Percentiles rank a stretch among this genome's conserved stretches.
These are phyloP conservation scores for Drosophila basisetae DNA, from an alignment of 2,888 invertebrate species.

Conservation along the genomic window DNA sequence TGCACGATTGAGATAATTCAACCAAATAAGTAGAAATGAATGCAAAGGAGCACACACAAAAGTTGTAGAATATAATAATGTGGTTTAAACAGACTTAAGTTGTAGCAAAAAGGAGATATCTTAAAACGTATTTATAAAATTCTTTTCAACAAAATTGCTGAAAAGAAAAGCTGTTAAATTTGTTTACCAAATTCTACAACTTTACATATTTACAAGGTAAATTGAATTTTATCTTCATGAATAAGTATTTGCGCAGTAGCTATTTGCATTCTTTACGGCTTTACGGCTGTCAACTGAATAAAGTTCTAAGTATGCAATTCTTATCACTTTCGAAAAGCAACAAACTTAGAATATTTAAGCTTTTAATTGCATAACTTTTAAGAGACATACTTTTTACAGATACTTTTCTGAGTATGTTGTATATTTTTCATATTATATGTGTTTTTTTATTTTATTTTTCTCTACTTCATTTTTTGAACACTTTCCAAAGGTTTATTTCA, in stretches of 20 bases:
- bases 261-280: background rate
- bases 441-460: background rate
- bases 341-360: constrained; percentile 34
- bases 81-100: background rate
- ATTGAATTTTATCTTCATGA: background rate
- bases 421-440: constrained; percentile 2
- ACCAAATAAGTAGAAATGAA: background rate
- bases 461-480: background rate
- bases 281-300: no score
- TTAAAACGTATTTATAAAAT: background rate
- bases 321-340: background rate
- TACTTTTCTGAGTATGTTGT: background rate
- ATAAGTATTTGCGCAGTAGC: background rate
- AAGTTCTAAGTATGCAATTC: background rate
- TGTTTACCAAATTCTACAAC: background rate
- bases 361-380: constrained; percentile 36
- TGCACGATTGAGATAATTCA: background rate
- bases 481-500: constrained; percentile 13
- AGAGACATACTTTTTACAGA: background rate
- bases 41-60: background rate
- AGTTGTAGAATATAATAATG: background rate
- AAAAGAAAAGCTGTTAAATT: background rate
- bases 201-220: background rate
- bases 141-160: no score
- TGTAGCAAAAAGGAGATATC: background rate